phyloP scores from a whole-genome alignment of 2,888 invertebrate genomes.

The Chamaedrilus cognettii region DNA sequence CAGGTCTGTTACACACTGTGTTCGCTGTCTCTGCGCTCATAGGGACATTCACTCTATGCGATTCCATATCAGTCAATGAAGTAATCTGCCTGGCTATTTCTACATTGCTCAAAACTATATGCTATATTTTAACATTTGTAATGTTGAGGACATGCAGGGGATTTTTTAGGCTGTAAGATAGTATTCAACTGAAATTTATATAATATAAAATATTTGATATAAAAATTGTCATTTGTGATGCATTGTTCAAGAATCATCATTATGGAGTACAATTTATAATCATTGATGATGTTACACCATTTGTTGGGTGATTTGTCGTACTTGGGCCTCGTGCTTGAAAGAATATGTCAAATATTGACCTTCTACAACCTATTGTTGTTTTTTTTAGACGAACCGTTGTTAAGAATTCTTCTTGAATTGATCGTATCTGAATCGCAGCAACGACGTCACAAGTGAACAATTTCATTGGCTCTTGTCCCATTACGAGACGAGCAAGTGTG shows the following conservation, averaged over 20 bases:
- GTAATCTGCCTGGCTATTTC: neutral
- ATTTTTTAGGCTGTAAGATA: too few species aligned
- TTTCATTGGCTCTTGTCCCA: too few species aligned
- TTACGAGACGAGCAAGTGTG: too few species aligned
- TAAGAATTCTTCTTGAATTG: neutral
- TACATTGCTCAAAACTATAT: neutral
- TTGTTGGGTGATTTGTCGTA: neutral
- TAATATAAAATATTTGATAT: too few species aligned
- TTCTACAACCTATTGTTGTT: neutral
- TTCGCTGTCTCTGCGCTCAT: too few species aligned
- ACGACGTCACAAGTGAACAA: too few species aligned
- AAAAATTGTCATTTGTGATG: too few species aligned
- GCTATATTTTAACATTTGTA: too few species aligned
- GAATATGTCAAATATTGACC: neutral
- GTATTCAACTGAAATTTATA: too few species aligned
- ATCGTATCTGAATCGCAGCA: neutral
- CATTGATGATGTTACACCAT: neutral
- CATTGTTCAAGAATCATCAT: neutral
- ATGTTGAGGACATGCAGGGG: too few species aligned
- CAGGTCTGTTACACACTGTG: slow-evolving; percentile 35
- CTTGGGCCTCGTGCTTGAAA: neutral
- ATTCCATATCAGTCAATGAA: too few species aligned
- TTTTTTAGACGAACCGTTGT: neutral
- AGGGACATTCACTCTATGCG: too few species aligned
- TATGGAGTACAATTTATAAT: neutral